Conservation (phyloP, 2,113 vertebrate genomes). For the Archilochus colubris region DNA sequence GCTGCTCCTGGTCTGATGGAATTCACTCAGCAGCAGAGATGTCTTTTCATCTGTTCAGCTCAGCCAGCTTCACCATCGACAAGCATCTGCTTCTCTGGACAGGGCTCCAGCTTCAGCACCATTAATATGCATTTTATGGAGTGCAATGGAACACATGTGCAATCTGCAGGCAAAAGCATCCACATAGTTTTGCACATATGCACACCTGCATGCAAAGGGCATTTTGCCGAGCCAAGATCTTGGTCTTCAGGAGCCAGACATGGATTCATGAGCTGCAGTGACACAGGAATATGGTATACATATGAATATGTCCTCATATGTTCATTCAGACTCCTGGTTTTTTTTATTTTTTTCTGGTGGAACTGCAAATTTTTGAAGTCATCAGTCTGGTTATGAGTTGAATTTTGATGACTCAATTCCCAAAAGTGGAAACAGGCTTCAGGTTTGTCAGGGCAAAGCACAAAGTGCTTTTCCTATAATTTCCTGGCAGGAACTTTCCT, state of each 20-base stretch:
- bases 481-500: neutral
- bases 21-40: slow-evolving; percentile 61
- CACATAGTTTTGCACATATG: neutral
- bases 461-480: neutral
- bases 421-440: neutral
- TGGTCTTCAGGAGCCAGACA: neutral
- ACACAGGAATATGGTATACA: neutral
- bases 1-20: slow-evolving; percentile 73
- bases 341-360: neutral
- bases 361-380: neutral
- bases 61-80: slow-evolving; percentile 58
- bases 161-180: neutral
- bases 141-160: slow-evolving; percentile 1
- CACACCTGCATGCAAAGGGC: neutral
- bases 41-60: slow-evolving; percentile 66
- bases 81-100: slow-evolving; percentile 64
- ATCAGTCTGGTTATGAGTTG: neutral
- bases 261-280: neutral
- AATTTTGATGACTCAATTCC: neutral
- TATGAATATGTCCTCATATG: neutral
- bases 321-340: accelerated
- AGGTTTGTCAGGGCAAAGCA: neutral
- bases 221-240: neutral
- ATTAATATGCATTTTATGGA: slow-evolving; percentile 17
- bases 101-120: neutral